These are phyloP conservation scores for Isurus oxyrinchus DNA, from an alignment of 2,113 vertebrate species.

Conservation along the genomic window DNA sequence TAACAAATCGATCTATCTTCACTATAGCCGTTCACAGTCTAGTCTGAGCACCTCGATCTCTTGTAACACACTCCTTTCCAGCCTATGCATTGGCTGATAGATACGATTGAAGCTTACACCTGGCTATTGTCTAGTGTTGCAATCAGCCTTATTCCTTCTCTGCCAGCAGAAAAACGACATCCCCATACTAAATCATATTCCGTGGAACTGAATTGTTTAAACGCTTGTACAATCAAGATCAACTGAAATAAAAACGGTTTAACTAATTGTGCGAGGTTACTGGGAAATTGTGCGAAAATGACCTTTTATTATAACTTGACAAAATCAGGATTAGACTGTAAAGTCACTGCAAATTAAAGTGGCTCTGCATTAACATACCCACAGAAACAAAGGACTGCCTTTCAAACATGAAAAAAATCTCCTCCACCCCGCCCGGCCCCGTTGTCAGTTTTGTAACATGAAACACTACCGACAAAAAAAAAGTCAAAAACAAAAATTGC, in stretches of 20 bases:
- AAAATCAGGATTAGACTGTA: background rate
- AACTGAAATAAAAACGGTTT: background rate
- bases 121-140: background rate
- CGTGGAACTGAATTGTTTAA: background rate
- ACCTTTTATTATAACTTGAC: background rate
- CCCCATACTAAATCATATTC: background rate
- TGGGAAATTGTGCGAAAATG: background rate
- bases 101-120: background rate
- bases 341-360: background rate
- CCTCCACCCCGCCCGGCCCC: background rate
- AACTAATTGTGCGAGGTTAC: background rate
- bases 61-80: background rate
- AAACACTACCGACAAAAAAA: background rate
- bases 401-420: background rate
- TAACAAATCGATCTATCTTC: background rate
- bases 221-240: background rate
- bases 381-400: background rate
- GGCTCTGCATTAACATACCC: background rate
- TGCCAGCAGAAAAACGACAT: background rate
- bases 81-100: background rate
- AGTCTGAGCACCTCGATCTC: background rate
- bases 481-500: background rate
- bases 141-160: background rate
- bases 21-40: background rate
- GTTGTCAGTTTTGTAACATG: background rate